These are phyloP conservation scores for Heterodera filipjevi DNA, from an alignment of 2,888 invertebrate genomes.

Conservation along the genomic window DNA sequence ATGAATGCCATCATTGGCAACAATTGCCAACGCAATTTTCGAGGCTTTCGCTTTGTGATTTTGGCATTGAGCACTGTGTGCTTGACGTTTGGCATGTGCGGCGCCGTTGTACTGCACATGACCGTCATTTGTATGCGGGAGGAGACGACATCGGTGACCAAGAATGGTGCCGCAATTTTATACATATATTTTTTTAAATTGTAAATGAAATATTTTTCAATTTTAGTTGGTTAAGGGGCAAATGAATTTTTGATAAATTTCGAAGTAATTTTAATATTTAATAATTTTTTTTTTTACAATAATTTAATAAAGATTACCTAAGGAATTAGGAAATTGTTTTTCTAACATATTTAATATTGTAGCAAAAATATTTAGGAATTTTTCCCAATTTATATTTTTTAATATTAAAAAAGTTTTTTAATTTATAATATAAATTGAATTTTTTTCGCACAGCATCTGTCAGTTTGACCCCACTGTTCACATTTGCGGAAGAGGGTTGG, in stretches of 20 bases:
- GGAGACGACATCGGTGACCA: not conserved
- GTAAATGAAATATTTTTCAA: not conserved
- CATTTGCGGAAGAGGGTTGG: conserved; percentile 7
- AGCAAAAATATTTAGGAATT: no score
- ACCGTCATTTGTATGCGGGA: conserved; percentile 2
- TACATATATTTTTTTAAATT: not conserved
- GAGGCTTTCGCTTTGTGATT: not conserved
- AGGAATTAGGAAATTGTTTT: no score
- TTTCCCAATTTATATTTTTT: not conserved
- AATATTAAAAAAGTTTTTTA: not conserved
- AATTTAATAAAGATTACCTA: no score
- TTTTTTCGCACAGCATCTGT: not conserved
- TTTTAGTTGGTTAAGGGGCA: not conserved
- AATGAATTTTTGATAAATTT: no score
- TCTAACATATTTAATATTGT: no score
- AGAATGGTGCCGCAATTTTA: not conserved
- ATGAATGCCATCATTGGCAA: no score
- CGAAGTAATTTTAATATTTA: no score
- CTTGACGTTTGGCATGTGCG: conserved; percentile 6
- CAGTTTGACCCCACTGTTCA: not conserved
- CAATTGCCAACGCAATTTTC: not conserved
- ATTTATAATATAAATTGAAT: not conserved
- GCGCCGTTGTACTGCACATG: not conserved
- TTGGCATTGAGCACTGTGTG: conserved; percentile 6
- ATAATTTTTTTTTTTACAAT: no score